Evolutionary conservation across 1,140 invertebrate species (phyloP).

Genomic region (Epicauta chinensis): DNA sequence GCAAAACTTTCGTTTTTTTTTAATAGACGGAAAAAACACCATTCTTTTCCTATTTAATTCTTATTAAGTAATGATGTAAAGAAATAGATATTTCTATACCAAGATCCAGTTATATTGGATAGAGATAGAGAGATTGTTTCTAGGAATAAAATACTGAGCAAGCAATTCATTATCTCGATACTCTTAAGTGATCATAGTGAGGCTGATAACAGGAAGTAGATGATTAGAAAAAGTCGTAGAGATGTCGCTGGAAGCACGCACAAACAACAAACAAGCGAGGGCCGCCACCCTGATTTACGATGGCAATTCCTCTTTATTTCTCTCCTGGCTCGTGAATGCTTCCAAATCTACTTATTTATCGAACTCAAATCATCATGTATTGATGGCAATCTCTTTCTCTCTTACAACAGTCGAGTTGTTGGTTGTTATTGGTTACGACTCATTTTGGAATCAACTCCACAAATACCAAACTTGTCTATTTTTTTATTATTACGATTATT

Average conservation of each 20-base stretch:
- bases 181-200: constrained; percentile 15
- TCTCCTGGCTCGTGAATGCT: constrained; percentile 35
- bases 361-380: constrained; percentile 31
- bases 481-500: no score
- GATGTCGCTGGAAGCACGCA: constrained; percentile 23
- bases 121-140: no score
- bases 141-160: neutral
- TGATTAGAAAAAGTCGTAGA: constrained; percentile 26
- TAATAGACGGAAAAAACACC: no score
- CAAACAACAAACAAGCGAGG: constrained; percentile 29
- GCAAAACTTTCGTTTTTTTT: neutral
- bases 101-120: no score
- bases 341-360: constrained; percentile 39
- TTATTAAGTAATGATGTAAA: no score
- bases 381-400: constrained; percentile 6
- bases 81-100: no score
- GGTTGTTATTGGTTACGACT: no score
- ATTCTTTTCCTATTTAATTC: no score
- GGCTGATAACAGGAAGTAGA: constrained; percentile 18
- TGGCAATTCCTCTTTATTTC: constrained; percentile 40
- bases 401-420: no score
- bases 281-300: constrained; percentile 27
- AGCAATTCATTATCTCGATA: constrained; percentile 14
- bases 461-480: no score
- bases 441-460: no score